Evolutionary conservation across 2,888 invertebrate species (phyloP), one percentile per base, ranked within the genome.

Genomic region (Hybos culiciformis): DNA sequence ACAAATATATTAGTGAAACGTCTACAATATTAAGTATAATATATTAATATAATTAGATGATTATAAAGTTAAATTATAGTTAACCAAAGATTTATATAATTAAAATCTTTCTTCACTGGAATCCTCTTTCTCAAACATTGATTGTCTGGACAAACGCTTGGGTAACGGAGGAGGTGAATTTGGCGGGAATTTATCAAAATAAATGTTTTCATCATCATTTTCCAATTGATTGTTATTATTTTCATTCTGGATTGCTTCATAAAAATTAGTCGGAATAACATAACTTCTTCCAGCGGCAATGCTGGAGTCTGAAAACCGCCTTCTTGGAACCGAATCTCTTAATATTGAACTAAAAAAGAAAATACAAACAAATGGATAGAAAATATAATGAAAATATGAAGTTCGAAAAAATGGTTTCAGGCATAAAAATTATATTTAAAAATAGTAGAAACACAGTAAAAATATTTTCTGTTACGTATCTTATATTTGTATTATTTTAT

Each of bases 81-180:
- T 24, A 11, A 29, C 29, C 12, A n/a, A 4, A 11, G 14, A n/a
- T 9, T n/a, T 8, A 7, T 8, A n/a, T 29, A n/a, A 29, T 9
- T n/a, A 29, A 7, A n/a, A n/a, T 5, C 29, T 7, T 7, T 5
- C 11, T 29, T 29, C 11, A n/a, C 4, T 7, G 29, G 29, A 12
- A 7, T 11, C 15, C 7, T 37, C 14, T 2, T 14, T 15, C 1
- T 20, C 9, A 12, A 29, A n/a, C 18, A 9, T 21, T 4, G 2
- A 9, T 19, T 14, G 21, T 3, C n/a, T 34, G n/a, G 19, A 37
- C 0, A 9, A 14, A 8, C 44, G 6, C 8, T 43, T 46, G 2
- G 49, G 49, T 3, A 49, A 26, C 9, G 49, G 47, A 17, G 49
- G 49, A 1, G 49, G 44, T 3, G 47, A 40, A 29, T 37, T 46